Percentiles rank a stretch among this genome's conserved stretches.
These are phyloP conservation scores for Neomonachus schauinslandi DNA, from an alignment of 2,113 vertebrate species.

Conservation along the genomic window DNA sequence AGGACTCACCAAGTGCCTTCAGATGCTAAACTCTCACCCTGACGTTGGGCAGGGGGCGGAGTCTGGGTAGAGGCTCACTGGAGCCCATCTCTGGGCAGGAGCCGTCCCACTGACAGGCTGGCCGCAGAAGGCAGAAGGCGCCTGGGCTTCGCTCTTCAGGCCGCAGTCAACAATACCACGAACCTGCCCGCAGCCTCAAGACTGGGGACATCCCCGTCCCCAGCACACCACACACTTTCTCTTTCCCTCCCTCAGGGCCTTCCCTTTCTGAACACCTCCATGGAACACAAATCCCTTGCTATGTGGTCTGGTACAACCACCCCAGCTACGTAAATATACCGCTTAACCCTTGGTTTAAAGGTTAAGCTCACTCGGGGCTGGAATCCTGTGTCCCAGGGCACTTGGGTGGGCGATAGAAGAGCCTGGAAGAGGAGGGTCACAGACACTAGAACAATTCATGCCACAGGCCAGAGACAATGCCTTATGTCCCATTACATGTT, in stretches of 20 bases:
- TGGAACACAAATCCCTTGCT: neutral
- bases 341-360: neutral
- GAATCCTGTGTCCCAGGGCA: neutral
- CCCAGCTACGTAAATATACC: neutral
- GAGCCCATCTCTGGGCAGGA: neutral
- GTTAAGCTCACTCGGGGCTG: neutral
- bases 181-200: neutral
- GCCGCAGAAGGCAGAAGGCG: neutral
- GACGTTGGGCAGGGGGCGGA: neutral
- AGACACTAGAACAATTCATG: accelerated
- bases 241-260: neutral
- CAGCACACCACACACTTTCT: neutral
- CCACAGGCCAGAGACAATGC: accelerated
- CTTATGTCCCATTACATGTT: accelerated
- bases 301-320: too few relatives aligned
- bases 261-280: neutral
- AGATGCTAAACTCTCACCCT: accelerated
- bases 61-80: neutral
- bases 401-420: neutral
- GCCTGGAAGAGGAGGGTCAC: neutral
- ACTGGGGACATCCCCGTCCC: neutral
- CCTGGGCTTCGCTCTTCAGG: neutral
- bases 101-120: neutral
- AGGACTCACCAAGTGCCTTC: neutral
- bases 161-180: accelerated